Conservation (phyloP, 2,113 vertebrate genomes). For the Hippocampus guttulatus region DNA sequence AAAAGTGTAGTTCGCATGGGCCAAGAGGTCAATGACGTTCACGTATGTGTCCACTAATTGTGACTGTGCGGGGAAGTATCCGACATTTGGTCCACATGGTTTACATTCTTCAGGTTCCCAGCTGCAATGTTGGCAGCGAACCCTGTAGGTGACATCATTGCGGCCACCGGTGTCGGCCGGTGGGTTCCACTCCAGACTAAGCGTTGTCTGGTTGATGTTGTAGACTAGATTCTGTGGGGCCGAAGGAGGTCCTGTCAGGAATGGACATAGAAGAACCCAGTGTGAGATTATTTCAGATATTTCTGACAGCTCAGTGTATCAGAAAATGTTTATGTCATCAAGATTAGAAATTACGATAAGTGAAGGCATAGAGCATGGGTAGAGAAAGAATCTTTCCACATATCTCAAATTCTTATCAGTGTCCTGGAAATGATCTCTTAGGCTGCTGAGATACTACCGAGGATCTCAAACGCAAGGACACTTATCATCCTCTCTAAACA, state of each 20-base stretch:
- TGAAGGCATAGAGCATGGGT: not conserved
- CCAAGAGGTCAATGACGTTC: conserved; percentile 89
- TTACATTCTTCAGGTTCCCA: conserved; percentile 96
- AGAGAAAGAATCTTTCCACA: not conserved
- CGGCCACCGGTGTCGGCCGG: conserved; percentile 91
- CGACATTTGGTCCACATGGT: conserved; percentile 88
- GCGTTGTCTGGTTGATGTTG: conserved; percentile 98
- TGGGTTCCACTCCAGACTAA: conserved; percentile 93
- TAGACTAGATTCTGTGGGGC: conserved; percentile 98
- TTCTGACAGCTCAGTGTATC: not conserved
- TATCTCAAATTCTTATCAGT: not conserved
- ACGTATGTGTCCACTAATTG: conserved; percentile 91
- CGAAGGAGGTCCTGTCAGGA: conserved; percentile 86
- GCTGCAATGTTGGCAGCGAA: conserved; percentile 90
- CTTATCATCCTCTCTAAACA: too few species aligned
- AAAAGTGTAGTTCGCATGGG: conserved; percentile 97
- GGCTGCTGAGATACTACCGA: too few species aligned
- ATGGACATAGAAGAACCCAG: conserved; percentile 44
- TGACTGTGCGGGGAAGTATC: conserved; percentile 87
- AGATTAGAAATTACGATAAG: not conserved
- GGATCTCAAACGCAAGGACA: too few species aligned
- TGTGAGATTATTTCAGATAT: conserved; percentile 38
- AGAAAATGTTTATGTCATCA: not conserved
- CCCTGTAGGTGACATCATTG: conserved; percentile 92
- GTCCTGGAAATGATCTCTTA: too few species aligned